Conservation (phyloP, 92 coral and sea anemone species). For the Phymanthus crucifer region DNA sequence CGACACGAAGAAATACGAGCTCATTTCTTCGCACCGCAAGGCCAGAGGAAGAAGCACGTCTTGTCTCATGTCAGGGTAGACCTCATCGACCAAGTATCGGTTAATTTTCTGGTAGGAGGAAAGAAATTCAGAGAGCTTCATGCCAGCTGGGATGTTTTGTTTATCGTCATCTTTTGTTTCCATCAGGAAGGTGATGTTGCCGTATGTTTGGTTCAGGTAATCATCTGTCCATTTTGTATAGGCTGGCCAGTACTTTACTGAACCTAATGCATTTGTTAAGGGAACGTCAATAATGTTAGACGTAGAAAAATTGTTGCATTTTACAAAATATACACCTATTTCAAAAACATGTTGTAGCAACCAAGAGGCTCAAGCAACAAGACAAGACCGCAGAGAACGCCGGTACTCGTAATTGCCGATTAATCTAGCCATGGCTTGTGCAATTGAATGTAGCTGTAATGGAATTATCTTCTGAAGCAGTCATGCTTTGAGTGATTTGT, state of each 20-base stretch:
- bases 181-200: slow-evolving; percentile 68
- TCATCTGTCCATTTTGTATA: slow-evolving; percentile 96
- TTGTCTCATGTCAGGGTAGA: slow-evolving; percentile 86
- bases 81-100: slow-evolving; percentile 91
- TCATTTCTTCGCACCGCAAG: slow-evolving; percentile 93
- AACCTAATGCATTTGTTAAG: slow-evolving; percentile 63
- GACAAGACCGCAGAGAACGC: no score
- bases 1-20: slow-evolving; percentile 90
- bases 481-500: no score
- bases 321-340: no score
- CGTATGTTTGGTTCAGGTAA: slow-evolving; percentile 77
- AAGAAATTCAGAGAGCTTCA: slow-evolving; percentile 68
- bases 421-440: no score
- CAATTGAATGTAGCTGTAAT: no score
- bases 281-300: neutral
- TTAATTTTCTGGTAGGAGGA: slow-evolving; percentile 62
- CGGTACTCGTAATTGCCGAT: no score
- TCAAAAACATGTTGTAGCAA: no score
- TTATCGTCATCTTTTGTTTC: slow-evolving; percentile 97
- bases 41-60: slow-evolving; percentile 85
- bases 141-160: slow-evolving; percentile 68
- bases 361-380: no score
- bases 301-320: no score
- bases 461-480: no score
- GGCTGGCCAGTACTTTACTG: slow-evolving; percentile 97